These are phyloP conservation scores for Apteryx owenii DNA, from an alignment of 2,113 vertebrate genomes.

Conservation along the genomic window DNA sequence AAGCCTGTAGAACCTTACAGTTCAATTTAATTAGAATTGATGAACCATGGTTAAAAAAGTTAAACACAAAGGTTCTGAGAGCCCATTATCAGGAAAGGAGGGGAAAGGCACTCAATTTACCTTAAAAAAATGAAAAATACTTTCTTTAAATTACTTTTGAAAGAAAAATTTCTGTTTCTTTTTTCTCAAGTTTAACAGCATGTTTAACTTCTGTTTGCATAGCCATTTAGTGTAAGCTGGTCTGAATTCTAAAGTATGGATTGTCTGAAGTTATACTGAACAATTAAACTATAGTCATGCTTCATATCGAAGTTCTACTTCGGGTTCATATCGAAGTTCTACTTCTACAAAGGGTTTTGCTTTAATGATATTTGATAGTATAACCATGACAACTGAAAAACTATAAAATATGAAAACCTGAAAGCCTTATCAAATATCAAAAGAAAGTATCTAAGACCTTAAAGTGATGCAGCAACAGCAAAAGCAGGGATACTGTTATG, in stretches of 20 bases:
- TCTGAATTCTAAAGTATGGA: neutral
- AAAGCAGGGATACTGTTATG: accelerated
- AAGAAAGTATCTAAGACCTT: neutral
- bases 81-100: neutral
- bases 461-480: neutral
- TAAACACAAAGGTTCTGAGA: neutral
- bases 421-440: neutral
- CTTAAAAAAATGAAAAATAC: neutral
- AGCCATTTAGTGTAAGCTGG: neutral
- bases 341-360: neutral
- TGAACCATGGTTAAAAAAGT: neutral
- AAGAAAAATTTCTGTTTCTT: neutral
- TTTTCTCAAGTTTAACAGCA: neutral
- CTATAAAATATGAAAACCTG: neutral
- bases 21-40: neutral
- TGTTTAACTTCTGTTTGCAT: neutral
- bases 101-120: neutral
- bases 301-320: neutral
- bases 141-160: neutral
- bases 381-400: neutral
- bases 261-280: neutral
- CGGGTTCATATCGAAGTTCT: neutral
- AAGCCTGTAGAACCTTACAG: neutral
- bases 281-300: neutral
- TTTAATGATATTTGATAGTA: neutral